Base-by-base conservation (phyloP, 2,797 vertebrate species). In the Manis pentadactyla region DNA sequence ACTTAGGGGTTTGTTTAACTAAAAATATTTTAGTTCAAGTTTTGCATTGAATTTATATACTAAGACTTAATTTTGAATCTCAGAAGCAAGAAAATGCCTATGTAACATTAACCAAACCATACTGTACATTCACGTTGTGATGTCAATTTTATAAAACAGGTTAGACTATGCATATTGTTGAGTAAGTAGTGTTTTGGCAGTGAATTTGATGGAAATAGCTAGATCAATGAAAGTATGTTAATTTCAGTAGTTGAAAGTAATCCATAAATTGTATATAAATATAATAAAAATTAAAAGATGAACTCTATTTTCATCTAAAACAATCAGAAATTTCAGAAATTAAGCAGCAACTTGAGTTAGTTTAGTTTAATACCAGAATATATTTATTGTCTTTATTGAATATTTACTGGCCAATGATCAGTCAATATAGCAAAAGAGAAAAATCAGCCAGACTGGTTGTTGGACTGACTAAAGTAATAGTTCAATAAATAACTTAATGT, bases 21-120 rank as follows among this genome's bases (percentile, higher is more conserved):
- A 31, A 79, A 93, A 93, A 83, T 64, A 42, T 64, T 82, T 95
- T 78, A 83, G 46, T 31, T 96, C 51, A 64, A 93, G 12, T 53
- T 89, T 87, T 90, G 57, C 89, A 51, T 68, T 71, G 64, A 34
- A 85, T 71, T 15, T 78, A 59, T 78, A 59, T 17, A 51, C 49
- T 15, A 68, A 63, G 87, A 10, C 25, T 89, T 85, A 29, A 42
- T n/a, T 63, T 83, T 93, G 66, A 96, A 68, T 82, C 71, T 89
- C 61, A 88, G 85, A 77, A 94, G 55, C 12, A 14, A 81, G 21
- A 1, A 78, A 85, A 84, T 68, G 23, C n/a, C 21, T 84, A 1
- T 59, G 31, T 34, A 61, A 14, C 29, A 63, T 84, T 87, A 66
- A 34, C 19, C 12, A 78, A 79, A 66, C 31, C 49, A 61, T 59